These are phyloP conservation scores for Tigriopus californicus DNA, from an alignment of 2,888 invertebrate species.

Conservation along the genomic window DNA sequence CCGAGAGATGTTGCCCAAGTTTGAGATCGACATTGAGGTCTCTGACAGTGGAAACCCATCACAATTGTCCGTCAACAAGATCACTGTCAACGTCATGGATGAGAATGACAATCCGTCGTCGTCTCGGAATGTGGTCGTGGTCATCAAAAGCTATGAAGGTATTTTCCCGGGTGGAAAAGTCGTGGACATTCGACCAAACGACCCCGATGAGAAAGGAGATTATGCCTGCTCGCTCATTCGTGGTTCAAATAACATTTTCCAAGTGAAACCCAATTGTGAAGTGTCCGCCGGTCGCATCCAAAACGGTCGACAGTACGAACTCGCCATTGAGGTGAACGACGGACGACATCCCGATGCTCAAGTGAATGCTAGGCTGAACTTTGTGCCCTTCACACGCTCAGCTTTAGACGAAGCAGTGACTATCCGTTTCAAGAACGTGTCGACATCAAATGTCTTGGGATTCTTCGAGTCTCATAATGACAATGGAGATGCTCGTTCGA, in stretches of 20 bases:
- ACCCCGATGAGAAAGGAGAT: conserved; percentile 70
- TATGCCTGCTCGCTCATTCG: conserved; percentile 60
- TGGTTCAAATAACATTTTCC: conserved; percentile 28
- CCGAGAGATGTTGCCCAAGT: conserved; percentile 52
- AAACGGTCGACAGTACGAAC: conserved; percentile 28
- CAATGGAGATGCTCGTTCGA: background rate
- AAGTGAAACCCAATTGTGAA: conserved; percentile 55
- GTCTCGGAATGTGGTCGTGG: conserved; percentile 56
- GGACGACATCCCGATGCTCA: conserved; percentile 31
- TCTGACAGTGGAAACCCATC: conserved; percentile 64
- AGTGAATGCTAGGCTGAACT: conserved; percentile 6
- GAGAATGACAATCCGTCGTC: conserved; percentile 79
- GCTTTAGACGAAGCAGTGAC: conserved; percentile 5
- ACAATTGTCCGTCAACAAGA: conserved; percentile 58
- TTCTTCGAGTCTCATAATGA: background rate
- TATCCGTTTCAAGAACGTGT: background rate
- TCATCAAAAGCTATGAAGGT: conserved; percentile 37
- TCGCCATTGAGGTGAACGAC: conserved; percentile 70
- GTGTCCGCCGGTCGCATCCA: conserved; percentile 50
- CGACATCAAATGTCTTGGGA: background rate
- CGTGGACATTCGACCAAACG: conserved; percentile 77
- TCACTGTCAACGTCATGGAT: conserved; percentile 57
- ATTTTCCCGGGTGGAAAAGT: conserved; percentile 59
- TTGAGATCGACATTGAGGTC: conserved; percentile 59
- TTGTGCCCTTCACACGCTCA: background rate